Evolutionary conservation across 2,797 vertebrate genomes (phyloP), one percentile per base, ranked within the genome.

Genomic region (Pangasius sanitwongsei): DNA sequence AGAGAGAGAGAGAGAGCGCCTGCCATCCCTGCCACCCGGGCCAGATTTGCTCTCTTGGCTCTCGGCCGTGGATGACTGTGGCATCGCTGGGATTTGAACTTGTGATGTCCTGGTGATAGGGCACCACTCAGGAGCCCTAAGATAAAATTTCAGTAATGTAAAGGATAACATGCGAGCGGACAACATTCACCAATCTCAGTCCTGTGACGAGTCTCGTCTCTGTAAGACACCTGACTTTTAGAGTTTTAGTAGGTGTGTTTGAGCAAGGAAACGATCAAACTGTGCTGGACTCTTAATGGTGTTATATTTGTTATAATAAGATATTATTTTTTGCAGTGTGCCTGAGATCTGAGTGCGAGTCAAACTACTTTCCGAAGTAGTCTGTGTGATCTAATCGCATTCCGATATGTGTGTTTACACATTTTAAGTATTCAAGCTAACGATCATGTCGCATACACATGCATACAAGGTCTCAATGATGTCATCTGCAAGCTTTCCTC

Each of bases 401-500:
- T 65, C 63, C n/a, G 63, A n/a, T n/a, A 13, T 28, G 67, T 70
- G 15, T 34, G 31, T 70, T 70, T 70, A 7, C 13, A 34, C 13
- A 16, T 67, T 67, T n/a, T 20, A 61, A 61, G 59, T 61, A 20
- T 3, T 61, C 59, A 23, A 61, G 28, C 13, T 34, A 70, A 34
- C 18, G 3, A 41, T 78, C 28, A 55, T 31, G 13, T 55, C 15
- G 1, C 31, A 15, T 37, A 34, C 7, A 75, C 53, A 53, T 28
- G 13, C 28, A 12, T 8, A 57, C 31, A 25, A 61, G 80, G 81
- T 48, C 28, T 6, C 11, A n/a, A 31, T 85, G 82, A 88, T 65
- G 59, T 85, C 82, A 88, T 77, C 31, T n/a, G 77, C 77, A 59
- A n/a, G 53, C 53, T 4, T 78, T 57, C 48, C 86, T 82, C 34